Base-by-base conservation (phyloP, 1,140 invertebrate genomes). In the Temnothorax curvispinosus region DNA sequence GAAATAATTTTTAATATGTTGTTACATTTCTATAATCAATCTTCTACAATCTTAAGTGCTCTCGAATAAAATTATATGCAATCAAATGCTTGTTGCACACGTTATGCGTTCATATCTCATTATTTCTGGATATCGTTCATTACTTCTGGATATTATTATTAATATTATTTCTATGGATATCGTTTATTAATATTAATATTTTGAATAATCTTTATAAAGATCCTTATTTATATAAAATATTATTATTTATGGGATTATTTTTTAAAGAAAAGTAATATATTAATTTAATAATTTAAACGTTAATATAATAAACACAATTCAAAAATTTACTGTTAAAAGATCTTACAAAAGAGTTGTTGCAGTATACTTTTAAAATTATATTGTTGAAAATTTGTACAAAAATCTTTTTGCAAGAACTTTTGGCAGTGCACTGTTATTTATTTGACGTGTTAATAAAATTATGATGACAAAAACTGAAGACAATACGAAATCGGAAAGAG, bases 1-100 rank as follows among this genome's bases (percentile, higher is more conserved):
- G 32, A 27, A 27, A 80, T 80, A 67, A 69, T 80, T 80, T 80
- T 69, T 52, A 54, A 38, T 67, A 67, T 67, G 11, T 80, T 80
- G 18, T 80, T 80, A 80, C n/a, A 13, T 80, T 80, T 56, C 15
- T 38, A 69, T 38, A 44, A 80, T 54, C 9, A 44, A 67, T 67
- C 64, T 77, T 62, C 74, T 58, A 76, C n/a, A 35, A 76, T 60
- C 35, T 62, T 15, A 60, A 77, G 54, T 44, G 21, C 15, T 60
- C 13, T 80, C 15, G n/a, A 69, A 67, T 80, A 69, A 69, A 77
- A 80, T 80, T 54, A 52, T 38, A 32, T 47, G 32, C 21, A 67
- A 67, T 54, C 32, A 38, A 67, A 80, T 38, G 7, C 69, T 54
- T 80, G 54, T 54, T 80, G 32, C 13, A 54, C 11, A 52, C 8